Evolutionary conservation across 2,113 vertebrate genomes (phyloP).

Genomic region (Trachemys scripta): DNA sequence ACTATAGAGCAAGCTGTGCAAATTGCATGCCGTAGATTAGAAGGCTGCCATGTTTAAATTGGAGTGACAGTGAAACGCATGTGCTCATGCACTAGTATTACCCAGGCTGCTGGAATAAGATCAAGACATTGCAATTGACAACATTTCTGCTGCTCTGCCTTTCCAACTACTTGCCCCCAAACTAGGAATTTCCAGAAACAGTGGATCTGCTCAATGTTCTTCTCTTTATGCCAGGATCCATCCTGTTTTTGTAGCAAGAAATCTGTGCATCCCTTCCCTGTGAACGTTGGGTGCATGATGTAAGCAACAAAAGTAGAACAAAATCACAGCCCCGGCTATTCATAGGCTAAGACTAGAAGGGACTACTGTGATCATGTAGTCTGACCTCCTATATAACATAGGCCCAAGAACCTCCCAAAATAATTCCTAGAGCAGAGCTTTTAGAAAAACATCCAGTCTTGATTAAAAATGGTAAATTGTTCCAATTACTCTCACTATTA

Average conservation of each 20-base stretch:
- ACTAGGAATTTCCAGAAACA: accelerated
- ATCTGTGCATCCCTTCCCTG: background rate
- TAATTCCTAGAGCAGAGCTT: too few species aligned
- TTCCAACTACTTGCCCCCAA: background rate
- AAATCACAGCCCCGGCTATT: background rate
- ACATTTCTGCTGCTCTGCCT: background rate
- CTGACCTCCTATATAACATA: too few species aligned
- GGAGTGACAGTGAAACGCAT: accelerated
- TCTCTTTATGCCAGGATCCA: accelerated
- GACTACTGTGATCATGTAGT: too few species aligned
- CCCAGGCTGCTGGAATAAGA: background rate
- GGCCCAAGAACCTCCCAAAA: too few species aligned
- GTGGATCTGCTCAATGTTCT: background rate
- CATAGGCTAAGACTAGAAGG: too few species aligned
- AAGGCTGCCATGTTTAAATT: background rate
- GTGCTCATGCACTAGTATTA: accelerated
- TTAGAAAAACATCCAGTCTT: too few species aligned
- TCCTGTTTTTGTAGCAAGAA: background rate
- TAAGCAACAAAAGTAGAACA: background rate
- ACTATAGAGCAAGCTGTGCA: background rate
- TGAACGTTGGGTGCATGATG: background rate
- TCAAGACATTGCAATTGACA: background rate
- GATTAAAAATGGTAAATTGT: background rate
- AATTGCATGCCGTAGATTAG: accelerated
- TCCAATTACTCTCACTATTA: background rate